A percentile compares a stretch with the other conserved stretches of the same genome.
phyloP scores from a whole-genome alignment of 2,797 vertebrate species.

The Pterois miles region DNA sequence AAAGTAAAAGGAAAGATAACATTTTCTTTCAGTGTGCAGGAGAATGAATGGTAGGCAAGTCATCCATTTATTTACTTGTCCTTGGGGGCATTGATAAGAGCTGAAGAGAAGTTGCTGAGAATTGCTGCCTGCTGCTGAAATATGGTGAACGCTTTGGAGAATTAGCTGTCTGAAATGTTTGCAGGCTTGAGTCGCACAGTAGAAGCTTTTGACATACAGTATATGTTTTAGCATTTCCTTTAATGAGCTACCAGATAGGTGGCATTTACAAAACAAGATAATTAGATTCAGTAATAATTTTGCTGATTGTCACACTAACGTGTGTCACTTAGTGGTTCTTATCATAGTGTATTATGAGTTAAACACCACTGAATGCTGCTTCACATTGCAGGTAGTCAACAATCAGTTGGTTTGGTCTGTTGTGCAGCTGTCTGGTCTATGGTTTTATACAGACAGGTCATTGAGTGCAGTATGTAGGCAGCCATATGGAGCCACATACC shows the following conservation, averaged over 20 bases:
- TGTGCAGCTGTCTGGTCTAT: no score
- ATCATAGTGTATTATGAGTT: not conserved
- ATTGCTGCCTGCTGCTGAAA: slow-evolving; percentile 5
- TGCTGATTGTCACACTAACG: not conserved
- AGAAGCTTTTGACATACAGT: not conserved
- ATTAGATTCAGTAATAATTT: not conserved
- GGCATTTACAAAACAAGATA: not conserved
- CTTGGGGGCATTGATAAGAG: slow-evolving; percentile 8
- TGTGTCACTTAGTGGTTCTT: not conserved
- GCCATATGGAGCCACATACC: no score
- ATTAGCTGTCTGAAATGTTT: not conserved
- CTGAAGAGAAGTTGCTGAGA: slow-evolving; percentile 3
- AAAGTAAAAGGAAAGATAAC: not conserved
- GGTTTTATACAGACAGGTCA: no score
- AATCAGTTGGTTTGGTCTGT: no score
- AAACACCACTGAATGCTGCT: no score
- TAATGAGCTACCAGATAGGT: not conserved
- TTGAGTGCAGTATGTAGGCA: no score
- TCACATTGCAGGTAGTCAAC: no score
- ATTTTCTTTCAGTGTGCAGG: not conserved
- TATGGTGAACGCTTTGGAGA: slow-evolving; percentile 5
- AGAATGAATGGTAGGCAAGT: slow-evolving; percentile 6
- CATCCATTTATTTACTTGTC: slow-evolving; percentile 3
- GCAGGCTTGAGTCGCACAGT: not conserved
- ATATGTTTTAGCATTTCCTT: not conserved